Conservation (phyloP, 1,140 invertebrate species). For the Drosophila nigromelanica region DNA sequence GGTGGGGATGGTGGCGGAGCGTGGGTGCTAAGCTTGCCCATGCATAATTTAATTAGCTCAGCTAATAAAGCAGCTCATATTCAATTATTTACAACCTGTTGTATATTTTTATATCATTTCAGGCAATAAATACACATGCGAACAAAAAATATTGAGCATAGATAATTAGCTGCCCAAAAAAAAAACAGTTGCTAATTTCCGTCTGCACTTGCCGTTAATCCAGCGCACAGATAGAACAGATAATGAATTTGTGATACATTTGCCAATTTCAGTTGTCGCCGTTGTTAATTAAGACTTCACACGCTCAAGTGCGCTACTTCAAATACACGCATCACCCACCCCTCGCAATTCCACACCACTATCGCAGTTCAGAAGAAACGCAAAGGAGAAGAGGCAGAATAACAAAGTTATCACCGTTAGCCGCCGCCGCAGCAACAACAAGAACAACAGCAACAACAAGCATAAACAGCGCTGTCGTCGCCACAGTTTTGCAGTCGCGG, state of each 20-base stretch:
- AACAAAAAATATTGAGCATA: conserved; percentile 21
- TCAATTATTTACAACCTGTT: conserved; percentile 41
- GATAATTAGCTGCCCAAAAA: conserved; percentile 27
- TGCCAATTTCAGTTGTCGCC: conserved; percentile 47
- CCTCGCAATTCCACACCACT: conserved; percentile 24
- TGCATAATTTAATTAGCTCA: conserved; percentile 53
- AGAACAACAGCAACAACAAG: no score
- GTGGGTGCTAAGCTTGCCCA: neutral
- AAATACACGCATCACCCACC: conserved; percentile 39
- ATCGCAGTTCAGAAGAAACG: conserved; percentile 40
- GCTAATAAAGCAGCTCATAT: conserved; percentile 44
- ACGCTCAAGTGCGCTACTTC: conserved; percentile 73
- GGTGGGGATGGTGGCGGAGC: no score
- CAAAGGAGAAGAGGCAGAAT: conserved; percentile 8
- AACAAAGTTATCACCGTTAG: conserved; percentile 33
- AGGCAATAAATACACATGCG: conserved; percentile 41
- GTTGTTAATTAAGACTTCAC: conserved; percentile 77
- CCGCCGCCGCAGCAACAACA: conserved; percentile 14
- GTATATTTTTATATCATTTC: conserved; percentile 50
- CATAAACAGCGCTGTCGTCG: conserved; percentile 28
- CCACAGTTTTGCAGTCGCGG: neutral
- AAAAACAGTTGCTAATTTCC: conserved; percentile 48
- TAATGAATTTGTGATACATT: conserved; percentile 72
- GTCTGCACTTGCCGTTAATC: conserved; percentile 26
- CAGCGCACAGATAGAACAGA: conserved; percentile 53